Percentiles rank a stretch among this genome's conserved stretches.
Conservation (phyloP, 53 echinoderm and acorn worm species). For the Luidia sarsii region DNA sequence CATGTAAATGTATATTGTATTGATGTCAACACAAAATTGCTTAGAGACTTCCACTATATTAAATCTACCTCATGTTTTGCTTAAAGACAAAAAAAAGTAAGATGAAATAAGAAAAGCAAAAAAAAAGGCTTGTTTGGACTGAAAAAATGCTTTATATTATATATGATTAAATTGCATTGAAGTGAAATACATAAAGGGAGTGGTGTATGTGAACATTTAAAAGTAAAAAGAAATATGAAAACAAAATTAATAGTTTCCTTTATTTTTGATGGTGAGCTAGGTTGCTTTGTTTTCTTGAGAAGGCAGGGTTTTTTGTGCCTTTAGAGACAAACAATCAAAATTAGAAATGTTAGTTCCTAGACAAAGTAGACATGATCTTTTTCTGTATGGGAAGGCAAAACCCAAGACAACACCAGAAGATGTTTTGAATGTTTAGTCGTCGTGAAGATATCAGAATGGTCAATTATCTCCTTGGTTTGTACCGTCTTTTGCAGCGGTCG, state of each 20-base stretch:
- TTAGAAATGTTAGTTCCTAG: background rate
- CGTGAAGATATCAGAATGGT: too few relatives aligned
- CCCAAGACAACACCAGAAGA: background rate
- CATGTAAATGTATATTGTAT: background rate
- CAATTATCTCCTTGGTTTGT: too few relatives aligned
- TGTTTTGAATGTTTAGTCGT: background rate
- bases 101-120: too few relatives aligned
- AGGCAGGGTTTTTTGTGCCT: background rate
- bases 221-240: too few relatives aligned
- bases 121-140: constrained; percentile 15
- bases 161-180: constrained; percentile 39
- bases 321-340: background rate
- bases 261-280: too few relatives aligned
- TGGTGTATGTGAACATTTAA: too few relatives aligned
- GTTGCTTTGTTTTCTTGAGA: too few relatives aligned
- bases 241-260: too few relatives aligned
- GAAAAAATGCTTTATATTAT: constrained; percentile 37
- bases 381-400: too few relatives aligned
- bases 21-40: constrained; percentile 19
- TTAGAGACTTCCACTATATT: constrained; percentile 35
- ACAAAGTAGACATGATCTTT: background rate
- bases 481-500: too few relatives aligned
- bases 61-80: constrained; percentile 52
- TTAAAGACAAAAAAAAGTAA: background rate
- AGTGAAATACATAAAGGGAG: background rate